Evolutionary conservation across 2,797 vertebrate genomes (phyloP), one percentile per base, ranked within the genome.

Genomic region (Eulemur albifrons): DNA sequence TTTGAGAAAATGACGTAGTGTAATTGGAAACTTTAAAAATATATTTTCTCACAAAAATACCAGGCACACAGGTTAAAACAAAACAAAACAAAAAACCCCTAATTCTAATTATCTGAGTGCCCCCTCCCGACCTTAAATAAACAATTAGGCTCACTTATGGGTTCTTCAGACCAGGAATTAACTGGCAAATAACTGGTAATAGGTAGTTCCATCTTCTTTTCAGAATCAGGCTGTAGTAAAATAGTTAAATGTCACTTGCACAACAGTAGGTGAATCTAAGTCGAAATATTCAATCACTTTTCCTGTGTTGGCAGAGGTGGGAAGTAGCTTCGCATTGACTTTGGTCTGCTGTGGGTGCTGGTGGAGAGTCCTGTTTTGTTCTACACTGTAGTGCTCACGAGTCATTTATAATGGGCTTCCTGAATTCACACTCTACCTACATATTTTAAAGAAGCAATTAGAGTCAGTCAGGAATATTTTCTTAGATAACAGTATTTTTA

Each of bases 221-320:
- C 1, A 20, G 82, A 76, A 35, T 48, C 59, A 17, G 50, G 12
- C 27, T 50, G 12, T 52, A 87, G 43, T 45, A 59, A 90, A 21
- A 45, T 14, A 50, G 57, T 57, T 88, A 75, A 70, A 35, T 40
- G 59, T 15, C 50, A 45, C 13, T n/a, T 18, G n/a, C 45, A 23
- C 17, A 43, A 43, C 1, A 43, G 7, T 15, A 7, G 59, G 65
- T 15, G 30, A 85, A 72, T 97, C 52, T 38, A 61, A 67, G 79
- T 76, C 89, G 85, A 92, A 77, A 88, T 59, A 45, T 25, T n/a
- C 40, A 9, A 11, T 59, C 50, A 1, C 59, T 4, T 30, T 45
- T 65, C 70, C 85, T 54, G 10, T 96, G 86, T 88, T 96, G 48
- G 82, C 93, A 95, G 77, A 93, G 88, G 82, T 69, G 86, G 90